Evolutionary conservation across 2,888 invertebrate genomes (phyloP).

Genomic region (Tenthredo distinguenda): DNA sequence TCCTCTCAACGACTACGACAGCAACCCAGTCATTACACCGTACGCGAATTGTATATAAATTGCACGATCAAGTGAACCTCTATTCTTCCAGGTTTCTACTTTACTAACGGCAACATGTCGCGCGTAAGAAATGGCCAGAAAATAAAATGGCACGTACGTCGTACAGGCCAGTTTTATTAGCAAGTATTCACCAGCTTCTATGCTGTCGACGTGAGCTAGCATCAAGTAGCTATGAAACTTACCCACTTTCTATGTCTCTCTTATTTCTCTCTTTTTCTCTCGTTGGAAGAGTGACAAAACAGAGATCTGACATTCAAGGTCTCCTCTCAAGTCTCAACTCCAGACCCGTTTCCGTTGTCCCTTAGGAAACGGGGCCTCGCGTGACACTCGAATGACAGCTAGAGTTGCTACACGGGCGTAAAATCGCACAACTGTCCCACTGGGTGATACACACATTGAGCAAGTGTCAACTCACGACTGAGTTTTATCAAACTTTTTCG

Average conservation of each 20-base stretch:
- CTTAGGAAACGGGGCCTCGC: slow-evolving; percentile 16
- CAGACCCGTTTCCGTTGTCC: slow-evolving; percentile 41
- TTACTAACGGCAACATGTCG: slow-evolving; percentile 22
- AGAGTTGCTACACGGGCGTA: slow-evolving; percentile 45
- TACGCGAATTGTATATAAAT: slow-evolving; percentile 46
- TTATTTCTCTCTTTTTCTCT: background rate
- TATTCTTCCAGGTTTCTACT: slow-evolving; percentile 13
- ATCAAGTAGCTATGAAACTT: background rate
- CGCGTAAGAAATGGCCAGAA: slow-evolving; percentile 3
- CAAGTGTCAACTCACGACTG: slow-evolving; percentile 29
- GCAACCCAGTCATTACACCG: slow-evolving; percentile 39
- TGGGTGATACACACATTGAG: slow-evolving; percentile 11
- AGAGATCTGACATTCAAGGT: slow-evolving; percentile 27
- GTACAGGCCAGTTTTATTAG: slow-evolving; percentile 36
- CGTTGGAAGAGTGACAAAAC: slow-evolving; percentile 34
- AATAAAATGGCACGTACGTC: slow-evolving; percentile 34
- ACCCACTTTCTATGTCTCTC: background rate
- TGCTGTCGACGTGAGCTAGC: background rate
- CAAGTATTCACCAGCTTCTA: slow-evolving; percentile 25
- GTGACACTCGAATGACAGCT: slow-evolving; percentile 28
- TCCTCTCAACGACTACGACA: slow-evolving; percentile 34
- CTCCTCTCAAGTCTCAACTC: background rate
- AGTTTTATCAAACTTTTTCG: slow-evolving; percentile 23
- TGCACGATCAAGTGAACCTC: slow-evolving; percentile 37
- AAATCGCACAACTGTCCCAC: slow-evolving; percentile 40